A percentile compares a stretch with the other conserved stretches of the same genome.
phyloP scores from a whole-genome alignment of 2,113 vertebrate genomes.

The Chaetura pelagica region DNA sequence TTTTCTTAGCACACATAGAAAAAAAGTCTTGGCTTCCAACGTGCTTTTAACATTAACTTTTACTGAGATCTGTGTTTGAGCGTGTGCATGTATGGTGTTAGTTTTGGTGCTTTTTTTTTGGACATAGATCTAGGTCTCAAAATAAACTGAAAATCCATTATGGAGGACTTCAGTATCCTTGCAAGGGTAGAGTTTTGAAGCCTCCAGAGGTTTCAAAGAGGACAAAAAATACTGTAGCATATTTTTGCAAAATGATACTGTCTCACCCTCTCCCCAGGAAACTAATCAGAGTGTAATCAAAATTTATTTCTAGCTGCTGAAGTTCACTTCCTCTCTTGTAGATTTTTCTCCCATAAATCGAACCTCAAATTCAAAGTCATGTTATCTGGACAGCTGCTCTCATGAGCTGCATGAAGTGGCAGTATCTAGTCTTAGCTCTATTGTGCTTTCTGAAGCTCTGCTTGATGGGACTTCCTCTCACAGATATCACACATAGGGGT shows the following conservation, averaged over 20 bases:
- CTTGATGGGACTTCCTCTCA: background rate
- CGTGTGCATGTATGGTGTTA: background rate
- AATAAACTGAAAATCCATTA: background rate
- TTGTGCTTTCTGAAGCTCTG: background rate
- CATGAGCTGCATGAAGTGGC: background rate
- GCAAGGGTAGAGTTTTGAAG: constrained; percentile 1
- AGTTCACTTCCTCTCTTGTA: constrained; percentile 43
- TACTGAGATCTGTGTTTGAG: background rate
- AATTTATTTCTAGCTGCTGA: constrained; percentile 44
- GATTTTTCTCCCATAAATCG: background rate
- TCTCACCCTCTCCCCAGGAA: constrained; percentile 47
- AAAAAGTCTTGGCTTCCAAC: background rate
- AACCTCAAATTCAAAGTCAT: background rate
- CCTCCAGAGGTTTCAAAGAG: background rate
- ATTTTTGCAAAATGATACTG: background rate
- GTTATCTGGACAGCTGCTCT: background rate
- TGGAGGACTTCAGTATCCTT: background rate
- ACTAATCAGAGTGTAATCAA: constrained; percentile 62
- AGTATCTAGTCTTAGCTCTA: background rate
- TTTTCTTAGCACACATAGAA: background rate
- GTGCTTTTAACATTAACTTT: background rate
- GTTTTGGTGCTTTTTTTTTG: background rate
- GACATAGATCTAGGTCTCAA: background rate
- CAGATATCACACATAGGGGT: background rate
- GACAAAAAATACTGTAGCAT: background rate